Evolutionary conservation across 2,113 vertebrate species (phyloP), one percentile per base, ranked within the genome.

Genomic region (Xenopus laevis): DNA sequence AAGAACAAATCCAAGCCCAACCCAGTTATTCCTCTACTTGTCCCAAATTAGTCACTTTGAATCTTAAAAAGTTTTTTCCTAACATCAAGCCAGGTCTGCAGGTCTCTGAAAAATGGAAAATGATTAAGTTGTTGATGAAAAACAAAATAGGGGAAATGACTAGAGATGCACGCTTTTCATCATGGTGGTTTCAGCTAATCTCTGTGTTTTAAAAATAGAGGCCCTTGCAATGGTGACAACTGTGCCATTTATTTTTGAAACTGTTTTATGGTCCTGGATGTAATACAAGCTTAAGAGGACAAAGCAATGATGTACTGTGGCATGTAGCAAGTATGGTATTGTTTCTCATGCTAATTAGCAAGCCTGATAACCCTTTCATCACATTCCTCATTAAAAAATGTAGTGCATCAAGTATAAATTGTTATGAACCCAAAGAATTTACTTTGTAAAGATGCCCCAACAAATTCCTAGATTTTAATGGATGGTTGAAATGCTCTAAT

Each of bases 121-220:
- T 45, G 33, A 65, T 65, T 65, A 17, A 11, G 17, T 46, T 65
- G 12, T 45, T 65, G 63, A 15, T 73, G 55, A 53, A 21, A 62
- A 62, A 68, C 46, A 15, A 63, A 59, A 33, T 66, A 74, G 27
- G 46, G 46, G 20, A 69, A 75, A 59, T 57, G 67, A 59, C 21
- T 18, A 46, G 50, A 13, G 18, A 10, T 45, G 16, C 67, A 46
- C 46, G 44, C 47, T 63, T 77, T 70, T 77, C 74, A 76, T 77
- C 59, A 63, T 16, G 15, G 21, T 30, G 67, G 59, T 74, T 59
- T 68, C 74, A 80, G 47, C 82, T 78, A 85, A 86, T 82, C 20
- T 4, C 47, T 40, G 4, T 0, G 61, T 78, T 90, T 85, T 87
- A 75, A 85, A 89, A 89, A 91, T 83, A 86, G 82, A 53, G 60